Percentiles rank a stretch among this genome's conserved stretches.
These are phyloP conservation scores for Grus americana DNA, from an alignment of 2,113 vertebrate species.

Conservation along the genomic window DNA sequence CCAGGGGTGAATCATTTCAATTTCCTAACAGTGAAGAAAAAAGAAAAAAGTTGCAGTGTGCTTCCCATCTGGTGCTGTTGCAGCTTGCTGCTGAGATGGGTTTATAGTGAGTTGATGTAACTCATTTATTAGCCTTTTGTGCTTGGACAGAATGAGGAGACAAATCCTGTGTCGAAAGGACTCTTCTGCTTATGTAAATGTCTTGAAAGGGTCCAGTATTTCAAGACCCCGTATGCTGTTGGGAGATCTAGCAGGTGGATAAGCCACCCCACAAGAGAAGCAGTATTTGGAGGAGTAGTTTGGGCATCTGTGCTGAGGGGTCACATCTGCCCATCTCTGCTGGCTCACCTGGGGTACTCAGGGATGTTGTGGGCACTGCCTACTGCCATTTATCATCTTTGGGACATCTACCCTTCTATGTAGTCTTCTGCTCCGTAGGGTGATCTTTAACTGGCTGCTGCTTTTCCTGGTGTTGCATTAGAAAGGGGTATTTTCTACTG, in stretches of 20 bases:
- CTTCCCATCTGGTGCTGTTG: no score
- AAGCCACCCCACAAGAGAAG: background rate
- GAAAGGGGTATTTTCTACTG: background rate
- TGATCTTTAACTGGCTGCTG: background rate
- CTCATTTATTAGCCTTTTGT: background rate
- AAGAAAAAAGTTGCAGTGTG: no score
- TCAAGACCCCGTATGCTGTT: accelerated
- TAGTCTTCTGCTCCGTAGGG: background rate
- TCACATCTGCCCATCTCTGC: accelerated
- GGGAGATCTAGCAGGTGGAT: background rate
- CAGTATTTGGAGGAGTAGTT: accelerated
- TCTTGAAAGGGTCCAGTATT: background rate
- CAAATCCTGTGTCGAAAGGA: background rate
- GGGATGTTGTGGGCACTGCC: background rate
- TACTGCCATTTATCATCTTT: no score
- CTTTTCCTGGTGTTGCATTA: background rate
- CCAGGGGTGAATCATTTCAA: background rate
- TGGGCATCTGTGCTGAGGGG: background rate
- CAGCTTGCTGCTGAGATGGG: background rate
- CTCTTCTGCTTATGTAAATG: no score
- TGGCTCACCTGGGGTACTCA: background rate
- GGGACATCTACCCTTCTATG: background rate
- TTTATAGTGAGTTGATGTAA: no score
- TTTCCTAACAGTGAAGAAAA: background rate
- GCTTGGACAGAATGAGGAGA: background rate